Base-by-base conservation (phyloP, 2,888 invertebrate species). In the Diarsia rubi region DNA sequence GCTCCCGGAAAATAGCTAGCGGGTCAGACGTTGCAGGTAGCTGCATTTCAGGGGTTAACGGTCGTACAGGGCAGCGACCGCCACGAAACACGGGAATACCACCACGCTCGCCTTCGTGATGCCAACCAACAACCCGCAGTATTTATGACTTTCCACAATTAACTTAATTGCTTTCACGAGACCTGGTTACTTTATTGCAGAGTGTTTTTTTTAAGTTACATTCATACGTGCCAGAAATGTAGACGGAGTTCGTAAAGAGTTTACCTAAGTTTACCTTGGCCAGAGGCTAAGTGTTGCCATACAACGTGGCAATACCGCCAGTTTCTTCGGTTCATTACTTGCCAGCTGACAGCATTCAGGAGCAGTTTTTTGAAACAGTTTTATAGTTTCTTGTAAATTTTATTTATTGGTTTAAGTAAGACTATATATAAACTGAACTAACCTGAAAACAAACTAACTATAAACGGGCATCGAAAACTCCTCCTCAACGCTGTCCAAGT, bases 11-110 rank as follows among this genome's bases (percentile, higher is more conserved):
- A 75, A 76, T 65, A 49, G 44, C 73, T 81, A 81, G 82, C 76
- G 66, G 79, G 82, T 75, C 76, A 83, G 66, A 59, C 67, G 59
- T 76, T 86, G 79, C 77, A 81, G 81, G 79, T 84, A 79, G 64
- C 73, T 81, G 84, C 86, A 84, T 82, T 80, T 78, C 65, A 79
- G 79, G 73, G 88, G 86, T 86, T 80, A 82, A 86, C 60, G 88
- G 78, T 80, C 79, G 78, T 47, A 63, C 75, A n/a, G 81, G 83
- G 76, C 82, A 79, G 71, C 68, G 81, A 81, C 81, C 78, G 81
- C 47, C 72, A 64, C 68, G 69, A 24, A 31, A 69, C 60, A 65
- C 64, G 52, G 47, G 70, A 74, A 73, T 49, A 21, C 67, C 52
- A 64, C 74, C 86, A 67, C 74, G 67, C 54, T 65, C 52, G 64